phyloP scores from a whole-genome alignment of 2,113 vertebrate genomes.

The Crotalus tigris region DNA sequence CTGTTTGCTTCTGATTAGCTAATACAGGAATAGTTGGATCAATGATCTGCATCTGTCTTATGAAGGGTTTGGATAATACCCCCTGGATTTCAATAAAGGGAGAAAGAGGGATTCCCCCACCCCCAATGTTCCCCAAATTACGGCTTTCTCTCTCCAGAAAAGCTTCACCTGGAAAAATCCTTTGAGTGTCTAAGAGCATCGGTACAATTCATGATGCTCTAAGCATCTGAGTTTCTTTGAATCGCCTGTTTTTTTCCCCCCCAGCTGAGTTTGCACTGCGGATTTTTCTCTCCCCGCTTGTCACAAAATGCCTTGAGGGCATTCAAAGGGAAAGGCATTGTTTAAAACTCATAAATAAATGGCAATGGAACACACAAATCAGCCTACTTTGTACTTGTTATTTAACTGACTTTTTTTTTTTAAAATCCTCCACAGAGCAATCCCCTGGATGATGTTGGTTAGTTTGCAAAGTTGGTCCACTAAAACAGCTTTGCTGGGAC shows the following conservation, averaged over 20 bases:
- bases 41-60: background rate
- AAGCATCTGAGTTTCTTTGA: background rate
- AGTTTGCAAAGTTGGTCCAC: background rate
- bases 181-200: background rate
- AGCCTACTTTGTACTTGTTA: background rate
- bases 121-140: background rate
- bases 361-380: background rate
- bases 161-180: background rate
- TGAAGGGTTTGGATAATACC: background rate
- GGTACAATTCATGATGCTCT: background rate
- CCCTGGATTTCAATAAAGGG: background rate
- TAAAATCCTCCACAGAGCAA: background rate
- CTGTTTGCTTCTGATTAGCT: background rate
- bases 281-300: background rate
- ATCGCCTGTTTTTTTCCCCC: background rate
- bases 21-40: background rate
- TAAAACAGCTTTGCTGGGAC: background rate
- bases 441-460: background rate
- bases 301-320: background rate
- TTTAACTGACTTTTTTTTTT: background rate
- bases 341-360: background rate
- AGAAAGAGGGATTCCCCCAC: background rate
- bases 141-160: background rate
- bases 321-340: background rate
- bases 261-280: background rate